Evolutionary conservation across 1,140 invertebrate species (phyloP).

Genomic region (Scylla paramamosain): DNA sequence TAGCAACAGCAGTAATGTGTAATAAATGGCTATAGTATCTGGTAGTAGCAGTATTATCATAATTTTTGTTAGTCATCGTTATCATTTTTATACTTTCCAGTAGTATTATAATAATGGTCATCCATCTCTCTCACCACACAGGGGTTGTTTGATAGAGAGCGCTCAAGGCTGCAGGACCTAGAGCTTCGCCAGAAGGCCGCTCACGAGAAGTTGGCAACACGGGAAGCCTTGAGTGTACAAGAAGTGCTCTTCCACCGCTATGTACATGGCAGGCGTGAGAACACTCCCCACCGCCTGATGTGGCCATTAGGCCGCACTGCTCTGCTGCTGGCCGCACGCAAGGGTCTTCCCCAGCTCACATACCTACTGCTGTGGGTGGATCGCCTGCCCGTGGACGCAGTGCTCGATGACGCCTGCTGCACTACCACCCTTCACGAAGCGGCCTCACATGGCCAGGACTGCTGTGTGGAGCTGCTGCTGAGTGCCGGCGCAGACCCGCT

Average conservation of each 20-base stretch:
- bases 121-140: background rate
- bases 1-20: too few species aligned
- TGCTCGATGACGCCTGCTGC: background rate
- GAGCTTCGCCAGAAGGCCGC: background rate
- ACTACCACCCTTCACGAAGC: conserved; percentile 49
- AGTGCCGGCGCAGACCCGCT: background rate
- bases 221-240: background rate
- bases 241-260: background rate
- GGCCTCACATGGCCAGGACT: conserved; percentile 25
- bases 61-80: background rate
- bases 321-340: background rate
- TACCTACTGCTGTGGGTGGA: conserved; percentile 15
- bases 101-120: background rate
- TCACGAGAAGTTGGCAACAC: background rate
- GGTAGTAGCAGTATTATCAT: background rate
- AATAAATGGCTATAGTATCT: too few species aligned
- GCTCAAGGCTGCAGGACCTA: background rate
- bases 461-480: background rate
- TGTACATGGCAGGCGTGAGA: too few species aligned
- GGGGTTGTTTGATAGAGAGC: background rate
- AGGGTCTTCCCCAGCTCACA: background rate
- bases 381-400: background rate
- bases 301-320: background rate
- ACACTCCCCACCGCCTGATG: background rate
- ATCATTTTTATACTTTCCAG: background rate